Evolutionary conservation across 2,888 invertebrate genomes (phyloP), one percentile per base, ranked within the genome.

Genomic region (Agrilus mali): DNA sequence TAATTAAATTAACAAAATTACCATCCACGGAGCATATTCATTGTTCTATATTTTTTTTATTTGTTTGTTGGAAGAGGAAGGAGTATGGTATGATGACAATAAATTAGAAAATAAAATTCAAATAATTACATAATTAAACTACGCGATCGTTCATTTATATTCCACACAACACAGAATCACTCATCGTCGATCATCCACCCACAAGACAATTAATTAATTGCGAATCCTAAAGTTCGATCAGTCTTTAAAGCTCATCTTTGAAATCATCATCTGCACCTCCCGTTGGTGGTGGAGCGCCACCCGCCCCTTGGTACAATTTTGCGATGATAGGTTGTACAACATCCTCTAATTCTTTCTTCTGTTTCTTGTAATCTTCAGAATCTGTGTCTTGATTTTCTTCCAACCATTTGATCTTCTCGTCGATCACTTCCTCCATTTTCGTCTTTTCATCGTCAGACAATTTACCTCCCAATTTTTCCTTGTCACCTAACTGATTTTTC

Each of bases 281-380:
- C 20, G 74, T 66, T 32, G 81, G 78, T 15, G 87, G 86, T 14
- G 86, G 85, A 12, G 77, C 77, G 17, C 84, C 86, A 15, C 86
- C 89, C 49, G 83, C 75, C 20, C 81, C 79, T 70, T 89, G 89
- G 75, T 98, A 97, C 53, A 98, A 70, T 71, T 98, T 97, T 42
- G 92, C 84, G 61, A 97, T 89, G 64, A 98, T 97, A 7, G 98
- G 98, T 64, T 96, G 94, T 1, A 95, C 94, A 33, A 95, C 79
- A 55, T 89, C 88, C 64, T 96, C 94, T 40, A 98, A 72, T 53
- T 90, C 84, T 66, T 96, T 95, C 82, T 88, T 96, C 65, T 95
- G 90, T 60, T 85, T 85, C 67, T 92, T 90, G 71, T 87, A 89
- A 46, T 93, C 92, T 56, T 93, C 92, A 0, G 85, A 76, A 47